Evolutionary conservation across 2,888 invertebrate genomes (phyloP).

Genomic region (Rhyacophila evoluta): DNA sequence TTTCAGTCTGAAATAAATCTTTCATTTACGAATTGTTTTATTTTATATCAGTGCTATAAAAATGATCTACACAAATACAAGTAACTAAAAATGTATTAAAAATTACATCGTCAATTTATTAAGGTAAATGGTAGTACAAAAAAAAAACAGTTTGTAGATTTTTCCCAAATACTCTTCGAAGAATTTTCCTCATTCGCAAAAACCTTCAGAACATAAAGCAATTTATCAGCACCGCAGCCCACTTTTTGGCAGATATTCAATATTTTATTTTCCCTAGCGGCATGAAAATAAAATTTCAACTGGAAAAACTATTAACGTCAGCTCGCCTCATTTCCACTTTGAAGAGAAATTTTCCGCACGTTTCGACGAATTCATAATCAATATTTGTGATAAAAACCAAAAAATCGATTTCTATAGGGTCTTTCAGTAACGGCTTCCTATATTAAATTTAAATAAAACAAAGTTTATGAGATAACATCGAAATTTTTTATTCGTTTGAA

Average conservation of each 20-base stretch:
- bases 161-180: neutral
- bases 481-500: no score
- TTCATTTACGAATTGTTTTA: no score
- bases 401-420: neutral
- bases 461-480: no score
- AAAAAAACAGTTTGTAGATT: no score
- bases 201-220: neutral
- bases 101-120: no score
- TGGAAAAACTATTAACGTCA: slow-evolving; percentile 4
- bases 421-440: neutral
- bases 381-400: neutral
- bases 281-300: slow-evolving; percentile 4
- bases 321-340: neutral
- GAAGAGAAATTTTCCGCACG: neutral
- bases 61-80: no score
- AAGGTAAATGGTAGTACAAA: no score
- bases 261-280: slow-evolving; percentile 13
- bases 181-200: neutral
- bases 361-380: neutral
- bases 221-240: neutral
- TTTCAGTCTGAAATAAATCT: no score
- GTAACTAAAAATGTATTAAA: no score
- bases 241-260: slow-evolving; percentile 1
- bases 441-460: no score
- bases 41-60: no score